These are phyloP conservation scores for Tenebrio molitor DNA, from an alignment of 1,140 invertebrate species.

Conservation along the genomic window DNA sequence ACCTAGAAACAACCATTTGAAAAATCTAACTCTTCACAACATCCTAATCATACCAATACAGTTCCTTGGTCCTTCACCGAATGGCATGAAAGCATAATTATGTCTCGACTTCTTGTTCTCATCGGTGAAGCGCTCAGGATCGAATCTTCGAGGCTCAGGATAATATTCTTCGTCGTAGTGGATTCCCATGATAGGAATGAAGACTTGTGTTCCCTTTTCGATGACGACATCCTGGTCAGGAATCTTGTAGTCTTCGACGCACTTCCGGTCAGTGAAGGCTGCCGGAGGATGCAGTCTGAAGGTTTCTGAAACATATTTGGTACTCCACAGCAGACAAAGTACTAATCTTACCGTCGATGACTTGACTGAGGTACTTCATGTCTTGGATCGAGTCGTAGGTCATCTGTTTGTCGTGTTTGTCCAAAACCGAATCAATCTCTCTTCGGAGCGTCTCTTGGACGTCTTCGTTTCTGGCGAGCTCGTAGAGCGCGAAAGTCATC, in stretches of 20 bases:
- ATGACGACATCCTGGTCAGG: constrained; percentile 67
- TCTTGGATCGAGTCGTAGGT: constrained; percentile 68
- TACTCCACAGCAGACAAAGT: too few relatives aligned
- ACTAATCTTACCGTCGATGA: constrained; percentile 56
- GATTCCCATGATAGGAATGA: constrained; percentile 66
- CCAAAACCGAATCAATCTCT: constrained; percentile 69
- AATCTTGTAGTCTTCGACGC: constrained; percentile 66
- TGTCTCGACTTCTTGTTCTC: constrained; percentile 63
- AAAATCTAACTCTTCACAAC: not conserved
- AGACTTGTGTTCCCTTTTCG: constrained; percentile 65
- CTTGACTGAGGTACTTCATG: constrained; percentile 68
- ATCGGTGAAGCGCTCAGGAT: constrained; percentile 76
- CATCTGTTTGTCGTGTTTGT: constrained; percentile 64
- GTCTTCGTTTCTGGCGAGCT: constrained; percentile 71
- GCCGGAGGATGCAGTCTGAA: constrained; percentile 71
- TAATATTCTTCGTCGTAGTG: constrained; percentile 70
- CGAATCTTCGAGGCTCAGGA: constrained; percentile 74
- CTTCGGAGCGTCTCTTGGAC: constrained; percentile 69
- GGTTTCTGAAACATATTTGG: constrained; percentile 68
- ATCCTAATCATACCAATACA: constrained; percentile 69
- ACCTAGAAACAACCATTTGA: constrained; percentile 59
- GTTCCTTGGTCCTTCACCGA: constrained; percentile 76
- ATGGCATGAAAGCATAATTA: constrained; percentile 70
- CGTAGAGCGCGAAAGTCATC: constrained; percentile 69
- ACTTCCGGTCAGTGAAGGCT: constrained; percentile 65